Conservation (phyloP, 2,797 vertebrate genomes). For the Pyrocephalus nanus region DNA sequence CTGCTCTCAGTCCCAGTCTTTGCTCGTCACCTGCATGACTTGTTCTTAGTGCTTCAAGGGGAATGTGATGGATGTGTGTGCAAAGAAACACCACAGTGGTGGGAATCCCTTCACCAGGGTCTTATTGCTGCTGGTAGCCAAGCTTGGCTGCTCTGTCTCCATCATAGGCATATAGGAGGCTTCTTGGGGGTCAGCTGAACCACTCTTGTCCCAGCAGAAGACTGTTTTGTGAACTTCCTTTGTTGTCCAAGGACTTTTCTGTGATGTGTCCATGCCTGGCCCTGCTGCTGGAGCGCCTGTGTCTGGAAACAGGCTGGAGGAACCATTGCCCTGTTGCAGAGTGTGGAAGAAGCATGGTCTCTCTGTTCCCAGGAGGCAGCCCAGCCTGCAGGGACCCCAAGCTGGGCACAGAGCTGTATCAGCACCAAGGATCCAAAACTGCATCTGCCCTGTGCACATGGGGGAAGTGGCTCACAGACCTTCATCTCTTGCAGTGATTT, state of each 20-base stretch:
- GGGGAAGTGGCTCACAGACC: background rate
- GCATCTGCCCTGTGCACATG: accelerated
- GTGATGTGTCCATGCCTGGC: background rate
- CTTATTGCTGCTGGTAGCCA: background rate
- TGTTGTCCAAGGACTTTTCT: background rate
- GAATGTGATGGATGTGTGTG: background rate
- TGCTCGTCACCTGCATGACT: accelerated
- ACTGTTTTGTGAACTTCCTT: background rate
- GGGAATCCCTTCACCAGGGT: background rate
- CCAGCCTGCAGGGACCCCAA: background rate
- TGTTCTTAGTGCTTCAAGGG: background rate
- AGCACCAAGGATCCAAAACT: background rate
- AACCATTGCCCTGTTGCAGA: background rate
- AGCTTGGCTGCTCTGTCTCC: background rate
- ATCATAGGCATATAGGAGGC: background rate
- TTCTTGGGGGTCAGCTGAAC: background rate
- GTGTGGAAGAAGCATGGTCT: background rate
- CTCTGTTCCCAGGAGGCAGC: background rate
- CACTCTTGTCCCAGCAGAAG: background rate
- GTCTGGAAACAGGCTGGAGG: background rate
- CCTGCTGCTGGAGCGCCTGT: background rate
- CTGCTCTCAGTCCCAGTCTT: background rate
- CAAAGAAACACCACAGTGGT: background rate
- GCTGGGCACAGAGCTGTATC: background rate
- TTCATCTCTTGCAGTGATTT: background rate